Evolutionary conservation across 2,888 invertebrate species (phyloP).

Genomic region (Cheilosia soror): DNA sequence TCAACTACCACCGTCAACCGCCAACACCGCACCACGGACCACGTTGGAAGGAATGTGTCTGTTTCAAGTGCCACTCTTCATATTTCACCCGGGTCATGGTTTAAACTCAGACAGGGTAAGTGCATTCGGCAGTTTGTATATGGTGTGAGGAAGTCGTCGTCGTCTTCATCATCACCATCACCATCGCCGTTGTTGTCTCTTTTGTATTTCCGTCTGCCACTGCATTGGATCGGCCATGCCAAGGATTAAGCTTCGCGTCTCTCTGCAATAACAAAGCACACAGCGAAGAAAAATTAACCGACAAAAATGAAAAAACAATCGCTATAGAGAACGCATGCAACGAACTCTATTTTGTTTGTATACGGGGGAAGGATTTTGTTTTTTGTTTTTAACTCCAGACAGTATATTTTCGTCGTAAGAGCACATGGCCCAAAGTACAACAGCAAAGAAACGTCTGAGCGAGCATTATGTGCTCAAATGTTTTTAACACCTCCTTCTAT

Average conservation of each 20-base stretch:
- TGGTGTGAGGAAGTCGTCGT: slow-evolving; percentile 49
- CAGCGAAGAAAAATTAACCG: slow-evolving; percentile 29
- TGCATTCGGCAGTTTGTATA: slow-evolving; percentile 62
- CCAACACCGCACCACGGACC: slow-evolving; percentile 21
- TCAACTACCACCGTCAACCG: slow-evolving; percentile 51
- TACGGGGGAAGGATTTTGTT: slow-evolving; percentile 30
- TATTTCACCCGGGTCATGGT: slow-evolving; percentile 74
- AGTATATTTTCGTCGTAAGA: slow-evolving; percentile 13
- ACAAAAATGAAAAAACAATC: slow-evolving; percentile 41
- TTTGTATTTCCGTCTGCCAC: slow-evolving; percentile 61
- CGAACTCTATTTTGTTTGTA: slow-evolving; percentile 38
- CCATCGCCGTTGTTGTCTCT: slow-evolving; percentile 27
- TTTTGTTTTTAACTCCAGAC: slow-evolving; percentile 47
- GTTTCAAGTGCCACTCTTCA: slow-evolving; percentile 74
- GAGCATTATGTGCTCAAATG: slow-evolving; percentile 49
- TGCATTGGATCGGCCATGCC: slow-evolving; percentile 49
- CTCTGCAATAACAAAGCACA: slow-evolving; percentile 25
- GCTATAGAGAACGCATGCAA: slow-evolving; percentile 42
- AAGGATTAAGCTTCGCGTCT: slow-evolving; percentile 64
- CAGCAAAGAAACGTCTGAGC: slow-evolving; percentile 38
- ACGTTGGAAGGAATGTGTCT: slow-evolving; percentile 70
- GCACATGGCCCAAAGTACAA: slow-evolving; percentile 27
- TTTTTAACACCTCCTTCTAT: slow-evolving; percentile 53
- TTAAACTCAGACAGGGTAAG: slow-evolving; percentile 73
- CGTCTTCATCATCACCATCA: slow-evolving; percentile 9